Base-by-base conservation (phyloP, 1,140 invertebrate species). In the Pseudomyrmex concolor region DNA sequence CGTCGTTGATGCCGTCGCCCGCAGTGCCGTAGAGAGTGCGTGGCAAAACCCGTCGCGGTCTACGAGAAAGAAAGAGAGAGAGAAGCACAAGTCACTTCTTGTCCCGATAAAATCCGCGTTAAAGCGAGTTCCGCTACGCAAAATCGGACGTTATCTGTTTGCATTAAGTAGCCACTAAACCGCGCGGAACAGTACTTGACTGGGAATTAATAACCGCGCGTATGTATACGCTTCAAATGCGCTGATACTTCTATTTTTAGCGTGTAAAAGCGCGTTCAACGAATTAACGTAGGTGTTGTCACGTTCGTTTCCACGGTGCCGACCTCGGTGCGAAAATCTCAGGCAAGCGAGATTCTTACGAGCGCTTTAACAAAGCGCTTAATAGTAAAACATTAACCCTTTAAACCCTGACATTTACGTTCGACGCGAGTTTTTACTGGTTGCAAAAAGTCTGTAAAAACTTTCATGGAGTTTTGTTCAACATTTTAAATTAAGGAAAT, bases 161-260 rank as follows among this genome's bases (percentile, higher is more conserved):
- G 54, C 34, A 25, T 78, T 22, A 19, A 80, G 48, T 64, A 66
- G 66, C 54, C 64, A 12, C 8, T 50, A 25, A 78, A 70, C 50
- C 50, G 76, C 17, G 54, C 43, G 66, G 70, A 59, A 34, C 15
- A 57, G 43, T n/a, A 59, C 66, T 78, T 59, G 66, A 78, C 43
- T 80, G 4, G 43, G 34, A 71, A 60, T 59, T 80, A 80, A 71
- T 59, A 70, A n/a, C 12, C 8, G 34, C 51, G 43, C 8, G 34
- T 25, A 25, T 25, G 2, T 25, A 25, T 3, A 25, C 25, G 25
- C 43, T 70, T 34, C 51, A 59, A 43, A 10, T 43, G 12, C n/a
- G 15, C 54, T n/a, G 45, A 77, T 67, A 22, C 7, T 48, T 54
- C 15, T 48, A 48, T 45, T 50, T 34, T 0, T 15, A 59, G 43